A percentile compares a stretch with the other conserved stretches of the same genome.
phyloP scores from a whole-genome alignment of 1,140 invertebrate species.

The Wiebesia pumilae region DNA sequence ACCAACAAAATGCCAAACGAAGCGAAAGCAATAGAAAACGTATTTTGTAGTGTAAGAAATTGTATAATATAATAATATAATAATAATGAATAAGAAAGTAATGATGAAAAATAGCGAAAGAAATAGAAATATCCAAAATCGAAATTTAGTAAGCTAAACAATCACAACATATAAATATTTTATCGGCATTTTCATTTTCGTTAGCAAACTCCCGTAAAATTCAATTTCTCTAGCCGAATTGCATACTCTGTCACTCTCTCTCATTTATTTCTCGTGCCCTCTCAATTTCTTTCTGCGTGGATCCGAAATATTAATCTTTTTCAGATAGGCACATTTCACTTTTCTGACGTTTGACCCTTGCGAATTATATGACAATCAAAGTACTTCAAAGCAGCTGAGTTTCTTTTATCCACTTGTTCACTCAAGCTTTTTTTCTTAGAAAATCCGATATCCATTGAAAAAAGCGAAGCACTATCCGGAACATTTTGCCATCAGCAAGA shows the following conservation, averaged over 20 bases:
- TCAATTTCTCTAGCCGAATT: conserved; percentile 42
- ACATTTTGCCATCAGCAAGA: not conserved
- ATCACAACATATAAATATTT: conserved; percentile 43
- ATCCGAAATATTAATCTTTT: conserved; percentile 44
- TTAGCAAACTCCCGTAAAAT: conserved; percentile 35
- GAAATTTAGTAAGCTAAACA: conserved; percentile 34
- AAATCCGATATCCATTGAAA: not conserved
- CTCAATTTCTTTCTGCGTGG: conserved; percentile 10
- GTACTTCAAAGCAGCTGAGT: conserved; percentile 15
- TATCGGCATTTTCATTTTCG: conserved; percentile 47
- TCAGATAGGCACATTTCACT: conserved; percentile 35
- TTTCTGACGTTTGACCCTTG: conserved; percentile 31
- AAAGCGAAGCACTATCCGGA: not conserved
- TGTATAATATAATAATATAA: too few relatives aligned
- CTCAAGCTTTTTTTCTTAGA: not conserved
- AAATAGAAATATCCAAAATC: conserved; percentile 6
- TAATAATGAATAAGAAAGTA: too few relatives aligned
- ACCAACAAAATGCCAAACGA: too few relatives aligned
- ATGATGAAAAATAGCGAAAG: conserved; percentile 3
- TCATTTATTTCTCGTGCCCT: not conserved
- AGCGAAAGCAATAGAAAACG: not conserved
- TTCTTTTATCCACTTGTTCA: not conserved
- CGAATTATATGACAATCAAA: conserved; percentile 36
- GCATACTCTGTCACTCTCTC: not conserved
- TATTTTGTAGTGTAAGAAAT: not conserved